Percentiles rank a stretch among this genome's conserved stretches.
Conservation (phyloP, 1,140 invertebrate genomes). For the Drosophila burlai region DNA sequence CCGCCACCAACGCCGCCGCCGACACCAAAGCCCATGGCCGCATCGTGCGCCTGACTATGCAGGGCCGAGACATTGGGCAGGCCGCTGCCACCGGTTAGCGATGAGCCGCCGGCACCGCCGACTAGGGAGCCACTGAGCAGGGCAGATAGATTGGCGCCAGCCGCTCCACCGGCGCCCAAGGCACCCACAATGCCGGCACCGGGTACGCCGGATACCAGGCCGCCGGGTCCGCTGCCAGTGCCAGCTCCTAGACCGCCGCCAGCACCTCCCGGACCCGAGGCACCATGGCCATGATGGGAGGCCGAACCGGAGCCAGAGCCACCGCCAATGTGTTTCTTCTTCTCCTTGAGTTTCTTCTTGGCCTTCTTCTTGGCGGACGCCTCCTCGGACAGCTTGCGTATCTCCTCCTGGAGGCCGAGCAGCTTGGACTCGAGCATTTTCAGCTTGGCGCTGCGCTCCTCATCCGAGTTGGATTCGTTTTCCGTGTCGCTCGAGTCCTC, state of each 20-base stretch:
- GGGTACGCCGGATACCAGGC: conserved; percentile 44
- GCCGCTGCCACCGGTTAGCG: conserved; percentile 51
- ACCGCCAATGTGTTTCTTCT: conserved; percentile 86
- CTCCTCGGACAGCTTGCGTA: conserved; percentile 94
- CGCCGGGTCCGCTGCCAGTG: conserved; percentile 18
- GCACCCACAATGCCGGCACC: conserved; percentile 45
- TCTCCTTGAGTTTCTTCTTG: conserved; percentile 91
- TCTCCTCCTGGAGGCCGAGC: conserved; percentile 96
- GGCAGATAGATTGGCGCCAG: conserved; percentile 58
- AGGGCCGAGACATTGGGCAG: conserved; percentile 42
- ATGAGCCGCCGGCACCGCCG: conserved; percentile 60
- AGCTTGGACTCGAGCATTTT: conserved; percentile 95
- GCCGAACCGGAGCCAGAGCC: conserved; percentile 30
- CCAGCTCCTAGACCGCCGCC: conserved; percentile 27
- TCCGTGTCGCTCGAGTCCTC: conserved; percentile 90
- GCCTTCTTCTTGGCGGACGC: conserved; percentile 91
- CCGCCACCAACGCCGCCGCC: conserved; percentile 15
- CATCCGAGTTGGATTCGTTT: conserved; percentile 92
- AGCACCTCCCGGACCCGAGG: conserved; percentile 15
- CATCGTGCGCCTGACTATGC: conserved; percentile 58
- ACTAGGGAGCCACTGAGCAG: conserved; percentile 60
- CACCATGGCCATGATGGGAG: conserved; percentile 36
- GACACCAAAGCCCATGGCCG: conserved; percentile 68
- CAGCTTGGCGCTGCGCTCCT: conserved; percentile 93
- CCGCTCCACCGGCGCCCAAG: conserved; percentile 42